Evolutionary conservation across 2,113 vertebrate genomes (phyloP), one percentile per base, ranked within the genome.

Genomic region (Pterocles gutturalis): DNA sequence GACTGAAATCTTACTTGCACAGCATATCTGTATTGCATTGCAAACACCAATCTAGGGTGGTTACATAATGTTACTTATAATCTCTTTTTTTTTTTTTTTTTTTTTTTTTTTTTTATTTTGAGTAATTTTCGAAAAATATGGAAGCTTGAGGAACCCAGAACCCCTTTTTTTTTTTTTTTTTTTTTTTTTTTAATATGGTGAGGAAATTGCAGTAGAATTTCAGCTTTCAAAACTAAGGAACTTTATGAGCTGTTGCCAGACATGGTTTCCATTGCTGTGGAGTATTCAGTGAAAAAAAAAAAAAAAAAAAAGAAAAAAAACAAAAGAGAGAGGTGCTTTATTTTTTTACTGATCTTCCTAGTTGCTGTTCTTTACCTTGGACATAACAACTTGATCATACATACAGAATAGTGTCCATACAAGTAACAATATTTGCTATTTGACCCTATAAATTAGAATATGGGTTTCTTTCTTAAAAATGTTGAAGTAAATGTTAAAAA

Each of bases 271-370:
- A 0, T n/a, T 62, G 29, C 54, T 87, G 17, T 54, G 28, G 10
- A 7, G 14, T 66, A 70, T 43, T 60, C 49, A 8, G 2, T 26
- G 8, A 55, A 24, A 3, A 45, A 49, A 38, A 31, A 26, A 21
- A 18, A 21, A 53, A 43, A 0, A 51, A 7, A 38, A 1, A 0
- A 11, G 19, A 64, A 36, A 61, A 51, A 9, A 16, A 34, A 3
- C 1, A 46, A 11, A 41, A 49, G 43, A 41, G 4, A 33, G 15
- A 49, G 2, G 17, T 46, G 1, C 1, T 2, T 18, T 11, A 8
- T 21, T 24, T 65, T 73, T 48, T 36, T 5, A 51, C 13, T 51
- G 22, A 8, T 73, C 5, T 91, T 75, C 6, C 4, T 55, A 66
- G 7, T 34, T 66, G 9, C 2, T 71, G 1, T 62, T 83, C 6